Percentiles rank a stretch among this genome's conserved stretches.
Conservation (phyloP, 2,888 invertebrate species). For the Melieria crassipennis region DNA sequence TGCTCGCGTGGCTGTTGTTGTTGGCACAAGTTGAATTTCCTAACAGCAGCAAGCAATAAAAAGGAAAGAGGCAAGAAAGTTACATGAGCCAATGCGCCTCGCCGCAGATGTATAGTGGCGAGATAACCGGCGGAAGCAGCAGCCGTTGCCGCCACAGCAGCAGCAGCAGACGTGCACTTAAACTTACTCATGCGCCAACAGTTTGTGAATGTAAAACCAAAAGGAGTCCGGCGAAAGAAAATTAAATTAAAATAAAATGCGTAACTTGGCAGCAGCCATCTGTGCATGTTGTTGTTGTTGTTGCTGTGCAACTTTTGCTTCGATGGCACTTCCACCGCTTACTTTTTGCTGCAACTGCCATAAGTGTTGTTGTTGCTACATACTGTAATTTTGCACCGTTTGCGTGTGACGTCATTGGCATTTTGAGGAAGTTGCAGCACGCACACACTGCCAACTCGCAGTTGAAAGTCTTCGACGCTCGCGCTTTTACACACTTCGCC, state of each 20-base stretch:
- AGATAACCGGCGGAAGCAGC: not conserved
- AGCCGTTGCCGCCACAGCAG: not conserved
- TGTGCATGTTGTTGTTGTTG: not conserved
- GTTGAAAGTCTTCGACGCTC: too few relatives aligned
- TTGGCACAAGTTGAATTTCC: conserved; percentile 3
- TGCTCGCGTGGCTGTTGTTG: not conserved
- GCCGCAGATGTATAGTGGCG: not conserved
- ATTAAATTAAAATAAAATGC: conserved; percentile 16
- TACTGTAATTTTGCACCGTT: not conserved
- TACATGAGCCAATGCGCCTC: not conserved
- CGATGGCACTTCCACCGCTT: not conserved
- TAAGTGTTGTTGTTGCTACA: not conserved
- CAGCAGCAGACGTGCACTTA: conserved; percentile 3
- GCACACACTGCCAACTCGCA: too few relatives aligned
- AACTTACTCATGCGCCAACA: conserved; percentile 6
- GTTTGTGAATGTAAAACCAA: not conserved
- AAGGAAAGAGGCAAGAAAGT: not conserved
- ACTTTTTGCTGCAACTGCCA: not conserved
- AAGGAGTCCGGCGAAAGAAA: not conserved
- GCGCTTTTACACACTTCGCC: too few relatives aligned
- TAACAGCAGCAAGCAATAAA: conserved; percentile 8
- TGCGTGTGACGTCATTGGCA: conserved; percentile 2
- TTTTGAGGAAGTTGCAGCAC: conserved; percentile 1
- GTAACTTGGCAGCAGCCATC: conserved; percentile 10
- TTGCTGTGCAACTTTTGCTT: not conserved